Conservation (phyloP, 2,888 invertebrate species). For the Epiperipatus broadwayi region DNA sequence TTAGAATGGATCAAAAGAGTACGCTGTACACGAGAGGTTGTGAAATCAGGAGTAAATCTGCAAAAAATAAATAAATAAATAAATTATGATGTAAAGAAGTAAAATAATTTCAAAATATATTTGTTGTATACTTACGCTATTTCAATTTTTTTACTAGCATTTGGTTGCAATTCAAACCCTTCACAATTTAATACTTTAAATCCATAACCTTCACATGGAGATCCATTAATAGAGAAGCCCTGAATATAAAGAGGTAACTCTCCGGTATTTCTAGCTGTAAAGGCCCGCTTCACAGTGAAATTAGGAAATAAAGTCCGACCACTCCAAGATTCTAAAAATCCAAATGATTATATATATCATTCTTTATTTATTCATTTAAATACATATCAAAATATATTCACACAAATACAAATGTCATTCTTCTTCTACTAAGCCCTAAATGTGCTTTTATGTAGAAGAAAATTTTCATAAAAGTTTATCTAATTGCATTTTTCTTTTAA, state of each 20-base stretch:
- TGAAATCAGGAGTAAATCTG: conserved; percentile 66
- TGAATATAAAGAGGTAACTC: conserved; percentile 58
- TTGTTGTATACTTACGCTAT: conserved; percentile 39
- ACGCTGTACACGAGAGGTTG: conserved; percentile 49
- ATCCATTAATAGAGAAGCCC: conserved; percentile 44
- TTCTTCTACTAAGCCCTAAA: too few relatives aligned
- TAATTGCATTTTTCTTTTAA: too few relatives aligned
- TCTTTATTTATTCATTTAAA: too few relatives aligned
- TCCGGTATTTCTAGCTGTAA: conserved; percentile 73
- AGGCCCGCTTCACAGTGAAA: conserved; percentile 55
- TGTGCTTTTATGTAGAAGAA: too few relatives aligned
- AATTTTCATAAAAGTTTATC: too few relatives aligned
- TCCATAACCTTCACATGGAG: conserved; percentile 53
- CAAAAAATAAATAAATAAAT: conserved; percentile 16
- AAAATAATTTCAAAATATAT: too few relatives aligned
- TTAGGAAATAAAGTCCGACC: conserved; percentile 40
- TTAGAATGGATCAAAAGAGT: conserved; percentile 32
- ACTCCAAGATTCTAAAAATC: conserved; percentile 23
- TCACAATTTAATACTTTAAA: conserved; percentile 55
- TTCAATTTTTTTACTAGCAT: conserved; percentile 53
- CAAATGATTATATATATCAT: conserved; percentile 16
- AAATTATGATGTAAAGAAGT: not conserved
- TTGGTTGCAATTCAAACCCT: conserved; percentile 48
- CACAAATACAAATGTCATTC: too few relatives aligned
- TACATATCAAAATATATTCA: too few relatives aligned